A percentile compares a stretch with the other conserved stretches of the same genome.
Evolutionary conservation across 2,113 vertebrate species (phyloP).

Genomic region (Psephotus haematonotus): DNA sequence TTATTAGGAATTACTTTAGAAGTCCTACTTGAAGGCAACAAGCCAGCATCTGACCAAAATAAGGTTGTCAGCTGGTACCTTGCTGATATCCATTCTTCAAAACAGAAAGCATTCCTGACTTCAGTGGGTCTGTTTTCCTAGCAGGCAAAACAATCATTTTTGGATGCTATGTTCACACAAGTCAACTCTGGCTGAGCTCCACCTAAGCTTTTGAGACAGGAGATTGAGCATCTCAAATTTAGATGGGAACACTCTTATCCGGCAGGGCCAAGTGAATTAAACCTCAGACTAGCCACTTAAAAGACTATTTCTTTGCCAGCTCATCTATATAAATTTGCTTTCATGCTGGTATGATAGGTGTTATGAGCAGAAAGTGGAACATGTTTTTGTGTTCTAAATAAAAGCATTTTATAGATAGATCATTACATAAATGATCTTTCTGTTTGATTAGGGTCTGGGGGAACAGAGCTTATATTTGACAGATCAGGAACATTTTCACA

Average conservation of each 20-base stretch:
- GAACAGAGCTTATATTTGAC: not conserved
- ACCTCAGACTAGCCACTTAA: not conserved
- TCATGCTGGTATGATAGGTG: not conserved
- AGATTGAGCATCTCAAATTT: not conserved
- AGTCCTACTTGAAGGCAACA: not conserved
- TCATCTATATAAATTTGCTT: not conserved
- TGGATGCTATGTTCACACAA: not conserved
- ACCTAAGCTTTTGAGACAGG: not conserved
- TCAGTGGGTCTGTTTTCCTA: not conserved
- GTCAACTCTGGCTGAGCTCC: not conserved
- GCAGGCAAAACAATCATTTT: not conserved
- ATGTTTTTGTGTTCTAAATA: not conserved
- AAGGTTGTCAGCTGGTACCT: not conserved
- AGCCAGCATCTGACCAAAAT: not conserved
- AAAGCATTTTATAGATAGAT: not conserved
- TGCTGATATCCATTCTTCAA: not conserved
- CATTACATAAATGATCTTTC: not conserved
- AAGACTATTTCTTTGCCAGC: not conserved
- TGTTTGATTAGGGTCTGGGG: not conserved
- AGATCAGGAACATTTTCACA: not conserved
- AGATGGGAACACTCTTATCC: not conserved
- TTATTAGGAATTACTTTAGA: not conserved
- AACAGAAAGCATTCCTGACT: not conserved
- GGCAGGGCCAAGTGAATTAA: not conserved
- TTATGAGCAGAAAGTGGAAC: not conserved